phyloP scores from a whole-genome alignment of 2,797 vertebrate species.

The Hyperoplus immaculatus region DNA sequence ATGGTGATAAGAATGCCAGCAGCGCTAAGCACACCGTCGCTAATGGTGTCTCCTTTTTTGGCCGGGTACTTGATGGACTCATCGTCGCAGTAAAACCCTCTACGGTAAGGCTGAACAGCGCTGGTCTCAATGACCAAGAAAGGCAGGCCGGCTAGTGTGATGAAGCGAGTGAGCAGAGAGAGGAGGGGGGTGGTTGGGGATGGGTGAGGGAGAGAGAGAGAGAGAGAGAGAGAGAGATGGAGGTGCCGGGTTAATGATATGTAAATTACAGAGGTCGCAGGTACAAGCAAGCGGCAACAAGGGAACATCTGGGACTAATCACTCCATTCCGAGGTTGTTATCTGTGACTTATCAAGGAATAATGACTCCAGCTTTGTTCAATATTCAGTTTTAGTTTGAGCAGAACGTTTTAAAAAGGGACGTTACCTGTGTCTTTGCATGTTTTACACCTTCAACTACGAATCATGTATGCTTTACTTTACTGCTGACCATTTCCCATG shows the following conservation, averaged over 20 bases:
- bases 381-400: slow-evolving; percentile 8
- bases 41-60: slow-evolving; percentile 95
- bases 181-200: slow-evolving; percentile 42
- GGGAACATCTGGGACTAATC: slow-evolving; percentile 64
- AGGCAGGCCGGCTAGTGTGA: slow-evolving; percentile 90
- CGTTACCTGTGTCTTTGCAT: not conserved
- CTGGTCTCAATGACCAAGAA: slow-evolving; percentile 98
- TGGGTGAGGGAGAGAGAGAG: slow-evolving; percentile 31
- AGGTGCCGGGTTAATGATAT: slow-evolving; percentile 78
- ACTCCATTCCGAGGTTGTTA: slow-evolving; percentile 57
- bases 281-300: slow-evolving; percentile 76
- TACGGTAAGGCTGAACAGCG: slow-evolving; percentile 93
- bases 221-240: slow-evolving; percentile 62
- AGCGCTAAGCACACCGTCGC: slow-evolving; percentile 93
- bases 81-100: slow-evolving; percentile 96
- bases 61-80: slow-evolving; percentile 96
- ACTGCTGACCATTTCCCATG: slow-evolving; percentile 4
- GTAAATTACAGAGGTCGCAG: slow-evolving; percentile 68
- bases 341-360: slow-evolving; percentile 29
- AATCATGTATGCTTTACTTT: slow-evolving; percentile 5
- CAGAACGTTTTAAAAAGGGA: not conserved
- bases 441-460: not conserved
- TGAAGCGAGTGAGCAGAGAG: slow-evolving; percentile 65
- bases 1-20: slow-evolving; percentile 97
- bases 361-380: slow-evolving; percentile 33